Evolutionary conservation across 2,797 vertebrate species (phyloP), one percentile per base, ranked within the genome.

Genomic region (Glyptemys insculpta): DNA sequence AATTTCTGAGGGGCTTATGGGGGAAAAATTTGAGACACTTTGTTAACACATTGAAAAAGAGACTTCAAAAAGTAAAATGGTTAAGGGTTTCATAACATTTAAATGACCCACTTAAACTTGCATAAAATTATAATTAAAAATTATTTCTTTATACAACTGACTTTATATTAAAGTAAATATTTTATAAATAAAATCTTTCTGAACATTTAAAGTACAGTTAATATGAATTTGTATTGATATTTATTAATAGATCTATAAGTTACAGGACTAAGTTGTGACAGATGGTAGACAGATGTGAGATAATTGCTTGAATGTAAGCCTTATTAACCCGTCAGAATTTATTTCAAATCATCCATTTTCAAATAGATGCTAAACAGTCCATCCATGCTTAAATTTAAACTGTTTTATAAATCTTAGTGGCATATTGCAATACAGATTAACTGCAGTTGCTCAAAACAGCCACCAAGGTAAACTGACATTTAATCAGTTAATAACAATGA

Each of bases 21-120:
- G 72, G 88, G 93, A 81, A 49, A 53, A 8, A 12, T 68, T 4
- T 47, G 87, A 49, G 72, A n/a, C 21, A n/a, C 94, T 62, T 83
- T 29, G 74, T 8, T 29, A 34, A 41, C 34, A 89, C 37, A 78
- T 85, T 83, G 68, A 89, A 83, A 74, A 68, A 81, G 89, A 91
- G 8, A 62, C 47, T 41, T 86, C 56, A 85, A 54, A 89, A 92
- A 86, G 29, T 19, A 86, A 91, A 84, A 89, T 49, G 49, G 59
- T 81, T 81, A 81, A 72, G 53, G 87, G 90, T 80, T 44, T 81
- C 50, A 54, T 37, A 90, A 54, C 34, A 86, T 5, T 21, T 80
- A 65, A 89, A 83, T 65, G 3, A 87, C 74, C 44, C 81, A 76
- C 29, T 91, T 90, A 91, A 95, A 68, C 44, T 83, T 91, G 8